These are phyloP conservation scores for Ardeotis arabs DNA, from an alignment of 2,113 vertebrate genomes.

Conservation along the genomic window DNA sequence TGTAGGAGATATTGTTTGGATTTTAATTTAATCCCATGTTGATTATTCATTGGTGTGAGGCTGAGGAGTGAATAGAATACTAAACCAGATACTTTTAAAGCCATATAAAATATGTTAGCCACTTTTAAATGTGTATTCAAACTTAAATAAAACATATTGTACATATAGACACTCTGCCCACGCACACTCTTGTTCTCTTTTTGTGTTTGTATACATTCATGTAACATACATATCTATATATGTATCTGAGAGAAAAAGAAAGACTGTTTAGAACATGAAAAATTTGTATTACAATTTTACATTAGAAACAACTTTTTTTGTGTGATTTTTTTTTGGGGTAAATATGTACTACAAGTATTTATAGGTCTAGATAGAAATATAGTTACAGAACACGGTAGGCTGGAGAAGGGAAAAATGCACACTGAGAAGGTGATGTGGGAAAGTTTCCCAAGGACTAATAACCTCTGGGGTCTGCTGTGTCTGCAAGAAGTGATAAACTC, in stretches of 20 bases:
- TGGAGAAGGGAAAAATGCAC: neutral
- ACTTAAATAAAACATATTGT: neutral
- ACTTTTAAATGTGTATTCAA: neutral
- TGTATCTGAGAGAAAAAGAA: neutral
- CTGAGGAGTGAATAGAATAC: constrained; percentile 10
- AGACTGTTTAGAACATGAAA: neutral
- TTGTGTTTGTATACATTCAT: neutral
- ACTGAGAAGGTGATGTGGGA: neutral
- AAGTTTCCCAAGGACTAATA: neutral
- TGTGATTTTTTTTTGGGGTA: neutral
- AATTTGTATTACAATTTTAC: neutral
- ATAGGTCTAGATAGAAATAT: neutral
- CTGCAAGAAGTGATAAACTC: neutral
- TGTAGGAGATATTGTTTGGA: neutral
- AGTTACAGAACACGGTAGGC: neutral
- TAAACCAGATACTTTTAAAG: neutral
- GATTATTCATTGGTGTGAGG: constrained; percentile 23
- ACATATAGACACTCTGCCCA: neutral
- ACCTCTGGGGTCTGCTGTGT: neutral
- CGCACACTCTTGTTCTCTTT: neutral
- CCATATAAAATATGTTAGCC: neutral
- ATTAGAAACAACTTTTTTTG: neutral
- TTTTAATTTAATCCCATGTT: constrained; percentile 51
- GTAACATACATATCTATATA: no score
- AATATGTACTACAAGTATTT: neutral